Evolutionary conservation across 2,113 vertebrate genomes (phyloP), one percentile per base, ranked within the genome.

Genomic region (Nannospalax galili): DNA sequence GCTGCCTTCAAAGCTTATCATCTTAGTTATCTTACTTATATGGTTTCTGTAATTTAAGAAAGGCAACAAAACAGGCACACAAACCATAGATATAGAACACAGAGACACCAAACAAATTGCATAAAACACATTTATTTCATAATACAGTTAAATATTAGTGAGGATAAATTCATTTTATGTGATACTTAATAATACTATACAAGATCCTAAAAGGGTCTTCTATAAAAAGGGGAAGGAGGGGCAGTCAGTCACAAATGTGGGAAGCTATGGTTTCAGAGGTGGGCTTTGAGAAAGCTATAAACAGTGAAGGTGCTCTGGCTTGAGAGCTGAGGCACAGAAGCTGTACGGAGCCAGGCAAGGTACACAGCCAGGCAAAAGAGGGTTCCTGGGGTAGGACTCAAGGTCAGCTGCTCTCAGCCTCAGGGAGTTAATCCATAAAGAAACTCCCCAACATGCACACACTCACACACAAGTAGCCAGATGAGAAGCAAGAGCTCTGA

Each of bases 91-190:
- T 93, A 97, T 0, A 96, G 85, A 97, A 96, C 95, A 97, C 89
- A 97, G 88, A 90, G 90, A 97, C 94, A 80, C 93, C 94, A 91
- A 96, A 92, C 93, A 94, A 92, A 94, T 96, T 95, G 91, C 80
- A 96, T 93, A 96, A 97, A 97, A 94, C 62, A 96, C 90, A 97
- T 97, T 97, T 97, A 97, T 96, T 97, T 95, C 93, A 94, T n/a
- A 95, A 80, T 80, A 96, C 93, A 97, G 60, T 91, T 91, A 93
- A 89, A 64, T 87, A 62, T 94, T 95, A 96, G 86, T 58, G 73
- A 73, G 32, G 80, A 90, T 70, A 95, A 87, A 79, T 82, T 93
- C 85, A 92, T 67, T 92, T 86, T 62, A 56, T 48, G 60, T 84
- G 88, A 77, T 81, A 91, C 37, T 84, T 80, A 92, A 52, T 60